Percentiles rank a stretch among this genome's conserved stretches.
phyloP scores from a whole-genome alignment of 2,113 vertebrate species.

The Spea bombifrons region DNA sequence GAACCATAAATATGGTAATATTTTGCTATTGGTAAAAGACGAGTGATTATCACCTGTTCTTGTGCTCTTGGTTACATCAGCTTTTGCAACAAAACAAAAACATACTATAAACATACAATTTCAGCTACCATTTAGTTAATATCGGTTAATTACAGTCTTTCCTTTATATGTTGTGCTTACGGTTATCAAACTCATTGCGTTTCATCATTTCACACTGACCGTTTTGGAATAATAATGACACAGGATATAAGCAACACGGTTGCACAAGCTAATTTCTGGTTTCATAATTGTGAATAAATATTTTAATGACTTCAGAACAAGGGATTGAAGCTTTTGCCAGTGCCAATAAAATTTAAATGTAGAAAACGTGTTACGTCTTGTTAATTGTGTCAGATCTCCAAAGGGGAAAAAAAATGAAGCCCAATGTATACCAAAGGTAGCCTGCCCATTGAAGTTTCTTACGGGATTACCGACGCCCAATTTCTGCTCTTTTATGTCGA shows the following conservation, averaged over 20 bases:
- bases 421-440: conserved; percentile 37
- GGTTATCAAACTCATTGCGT: neutral
- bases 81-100: too few species aligned
- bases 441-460: conserved; percentile 27
- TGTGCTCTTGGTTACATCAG: too few species aligned
- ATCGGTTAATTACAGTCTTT: neutral
- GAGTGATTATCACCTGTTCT: too few species aligned
- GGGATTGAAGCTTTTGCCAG: conserved; percentile 13
- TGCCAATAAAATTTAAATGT: conserved; percentile 2
- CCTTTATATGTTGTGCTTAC: neutral
- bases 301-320: neutral
- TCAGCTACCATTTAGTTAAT: too few species aligned
- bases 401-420: neutral
- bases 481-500: conserved; percentile 37
- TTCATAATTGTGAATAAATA: conserved; percentile 33
- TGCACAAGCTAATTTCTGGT: conserved; percentile 21
- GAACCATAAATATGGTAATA: too few species aligned
- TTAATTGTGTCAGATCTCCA: conserved; percentile 3
- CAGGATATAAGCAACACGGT: conserved; percentile 7
- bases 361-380: conserved; percentile 18
- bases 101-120: too few species aligned
- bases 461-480: conserved; percentile 35
- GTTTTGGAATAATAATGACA: conserved; percentile 5
- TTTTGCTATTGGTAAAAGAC: too few species aligned
- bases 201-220: neutral